Percentiles rank a stretch among this genome's conserved stretches.
phyloP scores from a whole-genome alignment of 2,888 invertebrate species.

The Byasa hedistus region DNA sequence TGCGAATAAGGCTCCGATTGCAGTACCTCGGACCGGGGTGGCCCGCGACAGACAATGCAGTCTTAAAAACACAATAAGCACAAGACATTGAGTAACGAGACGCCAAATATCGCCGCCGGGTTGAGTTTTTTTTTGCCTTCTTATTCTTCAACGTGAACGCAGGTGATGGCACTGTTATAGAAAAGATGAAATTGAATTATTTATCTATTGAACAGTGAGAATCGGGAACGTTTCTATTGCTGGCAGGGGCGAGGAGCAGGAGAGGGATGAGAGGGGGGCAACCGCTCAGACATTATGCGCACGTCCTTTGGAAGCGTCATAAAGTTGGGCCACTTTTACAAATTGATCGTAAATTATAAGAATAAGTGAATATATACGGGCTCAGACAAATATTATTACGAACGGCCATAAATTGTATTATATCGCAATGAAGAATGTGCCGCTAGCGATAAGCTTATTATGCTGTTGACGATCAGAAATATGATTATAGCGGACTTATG shows the following conservation, averaged over 20 bases:
- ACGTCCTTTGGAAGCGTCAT: constrained; percentile 42
- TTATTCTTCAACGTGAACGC: constrained; percentile 49
- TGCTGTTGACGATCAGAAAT: neutral
- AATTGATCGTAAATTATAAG: constrained; percentile 69
- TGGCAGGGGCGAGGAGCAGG: constrained; percentile 36
- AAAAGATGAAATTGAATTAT: constrained; percentile 73
- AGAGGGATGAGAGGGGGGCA: constrained; percentile 41
- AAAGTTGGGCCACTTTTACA: constrained; percentile 63
- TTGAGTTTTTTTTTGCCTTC: constrained; percentile 49
- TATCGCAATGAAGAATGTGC: neutral
- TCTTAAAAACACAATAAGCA: constrained; percentile 53
- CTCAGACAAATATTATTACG: constrained; percentile 51
- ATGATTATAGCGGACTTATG: constrained; percentile 7
- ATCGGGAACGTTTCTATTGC: constrained; percentile 60
- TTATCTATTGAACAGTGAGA: constrained; percentile 61
- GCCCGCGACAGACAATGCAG: constrained; percentile 55
- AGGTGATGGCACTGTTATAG: constrained; percentile 71
- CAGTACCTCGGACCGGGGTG: constrained; percentile 50
- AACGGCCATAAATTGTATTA: constrained; percentile 46
- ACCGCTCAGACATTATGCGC: constrained; percentile 22
- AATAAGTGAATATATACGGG: constrained; percentile 50
- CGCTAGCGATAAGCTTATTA: neutral
- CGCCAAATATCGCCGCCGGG: constrained; percentile 58
- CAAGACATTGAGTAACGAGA: constrained; percentile 75
- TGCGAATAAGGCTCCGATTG: constrained; percentile 67